A percentile compares a stretch with the other conserved stretches of the same genome.
Conservation (phyloP, 2,888 invertebrate genomes). For the Eupeodes latifasciatus region DNA sequence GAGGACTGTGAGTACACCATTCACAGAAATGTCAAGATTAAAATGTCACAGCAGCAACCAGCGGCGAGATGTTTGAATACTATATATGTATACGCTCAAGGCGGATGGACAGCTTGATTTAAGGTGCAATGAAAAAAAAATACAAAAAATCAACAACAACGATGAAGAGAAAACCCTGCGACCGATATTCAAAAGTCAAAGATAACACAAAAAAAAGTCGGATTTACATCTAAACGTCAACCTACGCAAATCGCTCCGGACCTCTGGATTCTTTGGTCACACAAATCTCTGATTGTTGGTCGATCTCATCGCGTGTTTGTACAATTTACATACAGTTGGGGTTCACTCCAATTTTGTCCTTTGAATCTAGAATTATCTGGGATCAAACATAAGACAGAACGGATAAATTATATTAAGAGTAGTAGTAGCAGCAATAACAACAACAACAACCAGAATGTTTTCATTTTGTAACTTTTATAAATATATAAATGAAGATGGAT, state of each 20-base stretch:
- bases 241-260: slow-evolving; percentile 61
- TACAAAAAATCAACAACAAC: not conserved
- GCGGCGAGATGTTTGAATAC: slow-evolving; percentile 69
- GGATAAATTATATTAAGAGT: slow-evolving; percentile 63
- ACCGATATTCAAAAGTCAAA: slow-evolving; percentile 34
- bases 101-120: slow-evolving; percentile 62
- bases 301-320: slow-evolving; percentile 38
- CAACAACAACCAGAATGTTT: slow-evolving; percentile 45
- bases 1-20: slow-evolving; percentile 50
- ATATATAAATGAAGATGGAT: slow-evolving; percentile 49
- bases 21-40: slow-evolving; percentile 75
- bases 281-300: slow-evolving; percentile 6
- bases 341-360: slow-evolving; percentile 39
- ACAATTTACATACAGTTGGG: not conserved
- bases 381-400: slow-evolving; percentile 57
- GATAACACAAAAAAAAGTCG: slow-evolving; percentile 47
- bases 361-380: slow-evolving; percentile 59
- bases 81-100: slow-evolving; percentile 36
- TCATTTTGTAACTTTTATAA: slow-evolving; percentile 35
- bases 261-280: not conserved
- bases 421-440: slow-evolving; percentile 51
- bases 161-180: not conserved
- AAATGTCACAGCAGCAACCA: slow-evolving; percentile 71
- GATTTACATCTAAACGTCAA: slow-evolving; percentile 66
- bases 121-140: slow-evolving; percentile 68